A percentile compares a stretch with the other conserved stretches of the same genome.
Evolutionary conservation across 1,140 invertebrate species (phyloP).

Genomic region (Epicauta chinensis): DNA sequence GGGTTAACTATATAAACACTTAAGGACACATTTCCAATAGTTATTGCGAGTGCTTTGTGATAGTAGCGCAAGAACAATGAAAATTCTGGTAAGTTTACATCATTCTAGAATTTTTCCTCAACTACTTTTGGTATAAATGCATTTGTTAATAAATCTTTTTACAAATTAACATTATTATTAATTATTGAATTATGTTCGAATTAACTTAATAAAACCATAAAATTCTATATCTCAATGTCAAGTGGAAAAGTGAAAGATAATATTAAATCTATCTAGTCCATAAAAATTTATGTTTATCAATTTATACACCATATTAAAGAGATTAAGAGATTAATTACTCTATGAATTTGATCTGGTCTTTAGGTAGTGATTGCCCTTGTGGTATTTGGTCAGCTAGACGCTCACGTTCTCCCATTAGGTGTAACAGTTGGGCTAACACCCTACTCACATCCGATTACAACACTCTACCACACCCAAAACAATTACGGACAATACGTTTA

Average conservation of each 20-base stretch:
- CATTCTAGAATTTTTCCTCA: no score
- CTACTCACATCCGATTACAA: slow-evolving; percentile 40
- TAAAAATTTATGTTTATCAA: background rate
- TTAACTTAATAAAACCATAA: no score
- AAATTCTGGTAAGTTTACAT: slow-evolving; percentile 22
- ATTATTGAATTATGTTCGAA: no score
- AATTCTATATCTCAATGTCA: no score
- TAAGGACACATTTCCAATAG: slow-evolving; percentile 25
- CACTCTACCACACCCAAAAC: slow-evolving; percentile 55
- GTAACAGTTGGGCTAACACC: slow-evolving; percentile 30
- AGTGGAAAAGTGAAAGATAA: no score
- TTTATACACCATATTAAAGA: no score
- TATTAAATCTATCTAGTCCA: background rate
- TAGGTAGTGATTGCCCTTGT: background rate
- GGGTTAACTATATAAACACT: slow-evolving; percentile 29
- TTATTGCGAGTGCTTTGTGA: slow-evolving; percentile 31
- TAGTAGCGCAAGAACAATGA: slow-evolving; percentile 25
- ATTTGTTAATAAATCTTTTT: no score
- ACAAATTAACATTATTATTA: no score
- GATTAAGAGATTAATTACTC: no score
- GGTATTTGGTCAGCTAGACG: background rate
- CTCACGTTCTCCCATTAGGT: slow-evolving; percentile 15
- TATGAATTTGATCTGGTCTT: background rate
- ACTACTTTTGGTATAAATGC: no score
- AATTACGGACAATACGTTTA: slow-evolving; percentile 58